These are phyloP conservation scores for Anniella stebbinsi DNA, from an alignment of 2,797 vertebrate species.

Conservation along the genomic window DNA sequence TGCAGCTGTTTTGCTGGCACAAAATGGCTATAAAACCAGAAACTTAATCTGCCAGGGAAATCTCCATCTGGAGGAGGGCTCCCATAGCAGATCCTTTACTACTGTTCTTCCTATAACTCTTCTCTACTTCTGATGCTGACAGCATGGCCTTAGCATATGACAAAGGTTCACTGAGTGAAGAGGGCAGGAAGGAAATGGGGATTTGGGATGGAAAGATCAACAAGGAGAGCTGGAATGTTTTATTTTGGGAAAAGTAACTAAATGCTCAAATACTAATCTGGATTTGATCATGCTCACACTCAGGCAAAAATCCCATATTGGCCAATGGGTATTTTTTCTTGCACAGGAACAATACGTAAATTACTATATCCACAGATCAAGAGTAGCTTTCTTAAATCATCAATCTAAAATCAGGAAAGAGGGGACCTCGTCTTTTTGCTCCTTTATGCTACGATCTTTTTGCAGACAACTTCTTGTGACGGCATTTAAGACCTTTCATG, in stretches of 20 bases:
- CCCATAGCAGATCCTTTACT: constrained; percentile 17
- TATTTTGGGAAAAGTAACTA: not conserved
- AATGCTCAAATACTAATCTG: constrained; percentile 8
- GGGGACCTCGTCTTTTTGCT: not conserved
- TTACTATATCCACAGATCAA: not conserved
- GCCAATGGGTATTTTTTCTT: not conserved
- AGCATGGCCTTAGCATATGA: not conserved
- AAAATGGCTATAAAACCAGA: constrained; percentile 11
- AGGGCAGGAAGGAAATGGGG: constrained; percentile 10
- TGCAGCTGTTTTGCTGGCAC: constrained; percentile 31
- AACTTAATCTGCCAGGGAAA: constrained; percentile 19
- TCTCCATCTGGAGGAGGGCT: constrained; percentile 32
- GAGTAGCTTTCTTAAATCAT: not conserved
- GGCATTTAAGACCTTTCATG: not conserved
- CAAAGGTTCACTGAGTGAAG: constrained; percentile 4
- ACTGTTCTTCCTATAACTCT: constrained; percentile 17
- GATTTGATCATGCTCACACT: constrained; percentile 22
- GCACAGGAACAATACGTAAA: not conserved
- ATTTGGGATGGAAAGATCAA: constrained; percentile 13
- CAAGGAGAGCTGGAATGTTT: not conserved
- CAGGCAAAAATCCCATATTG: constrained; percentile 31
- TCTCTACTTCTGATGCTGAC: constrained; percentile 3
- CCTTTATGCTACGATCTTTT: not conserved
- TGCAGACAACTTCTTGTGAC: not conserved
- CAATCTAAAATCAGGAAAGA: not conserved